Percentiles rank a stretch among this genome's conserved stretches.
Conservation (phyloP, 2,797 vertebrate species). For the Peromyscus melanophrys region DNA sequence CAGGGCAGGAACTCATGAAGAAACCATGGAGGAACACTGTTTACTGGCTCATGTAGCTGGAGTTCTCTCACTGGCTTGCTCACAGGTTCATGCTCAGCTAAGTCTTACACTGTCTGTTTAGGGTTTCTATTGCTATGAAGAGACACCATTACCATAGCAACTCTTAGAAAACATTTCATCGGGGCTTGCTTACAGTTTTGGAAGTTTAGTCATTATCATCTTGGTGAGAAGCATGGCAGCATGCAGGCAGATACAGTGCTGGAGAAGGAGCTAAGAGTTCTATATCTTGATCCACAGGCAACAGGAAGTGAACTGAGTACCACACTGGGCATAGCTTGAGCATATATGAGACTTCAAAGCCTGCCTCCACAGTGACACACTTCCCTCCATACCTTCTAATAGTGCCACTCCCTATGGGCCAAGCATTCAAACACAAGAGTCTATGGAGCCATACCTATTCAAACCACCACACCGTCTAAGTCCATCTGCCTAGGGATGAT, state of each 20-base stretch:
- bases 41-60: neutral
- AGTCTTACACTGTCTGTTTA: too few species aligned
- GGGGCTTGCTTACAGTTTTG: neutral
- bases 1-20: neutral
- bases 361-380: neutral
- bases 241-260: neutral
- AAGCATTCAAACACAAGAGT: neutral
- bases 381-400: neutral
- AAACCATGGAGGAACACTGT: neutral
- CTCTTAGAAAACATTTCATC: neutral
- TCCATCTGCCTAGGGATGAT: neutral
- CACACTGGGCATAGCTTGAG: neutral
- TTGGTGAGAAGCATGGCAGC: neutral
- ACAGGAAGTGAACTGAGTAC: neutral
- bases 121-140: neutral
- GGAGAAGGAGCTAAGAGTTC: neutral
- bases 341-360: neutral
- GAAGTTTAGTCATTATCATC: neutral
- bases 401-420: neutral
- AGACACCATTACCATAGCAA: neutral
- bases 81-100: neutral
- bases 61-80: neutral
- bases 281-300: neutral
- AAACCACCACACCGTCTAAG: neutral
- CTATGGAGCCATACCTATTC: neutral